These are phyloP conservation scores for Embidobia sp. DNA, from an alignment of 2,888 invertebrate species.

Conservation along the genomic window DNA sequence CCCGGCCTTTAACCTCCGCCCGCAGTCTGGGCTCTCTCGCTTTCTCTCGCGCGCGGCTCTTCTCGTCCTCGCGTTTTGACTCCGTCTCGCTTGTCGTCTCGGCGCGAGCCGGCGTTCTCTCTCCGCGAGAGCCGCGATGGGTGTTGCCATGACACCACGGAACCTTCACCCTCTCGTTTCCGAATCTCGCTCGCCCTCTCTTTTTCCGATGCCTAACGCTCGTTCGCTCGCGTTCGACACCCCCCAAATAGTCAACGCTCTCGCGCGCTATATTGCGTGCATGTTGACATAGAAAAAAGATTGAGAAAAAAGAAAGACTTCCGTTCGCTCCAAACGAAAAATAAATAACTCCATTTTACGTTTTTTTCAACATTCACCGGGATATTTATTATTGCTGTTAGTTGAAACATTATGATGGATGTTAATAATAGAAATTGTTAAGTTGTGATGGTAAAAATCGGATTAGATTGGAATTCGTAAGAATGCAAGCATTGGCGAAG, in stretches of 20 bases:
- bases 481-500: no score
- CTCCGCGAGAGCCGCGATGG: slow-evolving; percentile 70
- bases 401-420: no score
- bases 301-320: slow-evolving; percentile 37
- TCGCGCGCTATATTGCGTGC: slow-evolving; percentile 69
- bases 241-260: slow-evolving; percentile 48
- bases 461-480: no score
- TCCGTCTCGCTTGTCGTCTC: slow-evolving; percentile 11
- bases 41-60: not conserved
- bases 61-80: slow-evolving; percentile 2
- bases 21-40: slow-evolving; percentile 47
- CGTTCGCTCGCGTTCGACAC: slow-evolving; percentile 59
- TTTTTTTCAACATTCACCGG: not conserved
- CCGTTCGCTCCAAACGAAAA: slow-evolving; percentile 37
- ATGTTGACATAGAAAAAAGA: slow-evolving; percentile 62
- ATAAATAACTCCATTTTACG: slow-evolving; percentile 22
- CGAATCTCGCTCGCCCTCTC: slow-evolving; percentile 69
- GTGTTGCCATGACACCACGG: slow-evolving; percentile 80
- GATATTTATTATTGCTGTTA: no score
- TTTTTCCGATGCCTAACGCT: slow-evolving; percentile 55
- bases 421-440: no score
- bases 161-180: slow-evolving; percentile 74
- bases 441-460: no score
- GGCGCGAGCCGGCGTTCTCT: slow-evolving; percentile 66
- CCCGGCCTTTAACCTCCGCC: slow-evolving; percentile 64